Base-by-base conservation (phyloP, 2,113 vertebrate species). In the Amazona guildingii region DNA sequence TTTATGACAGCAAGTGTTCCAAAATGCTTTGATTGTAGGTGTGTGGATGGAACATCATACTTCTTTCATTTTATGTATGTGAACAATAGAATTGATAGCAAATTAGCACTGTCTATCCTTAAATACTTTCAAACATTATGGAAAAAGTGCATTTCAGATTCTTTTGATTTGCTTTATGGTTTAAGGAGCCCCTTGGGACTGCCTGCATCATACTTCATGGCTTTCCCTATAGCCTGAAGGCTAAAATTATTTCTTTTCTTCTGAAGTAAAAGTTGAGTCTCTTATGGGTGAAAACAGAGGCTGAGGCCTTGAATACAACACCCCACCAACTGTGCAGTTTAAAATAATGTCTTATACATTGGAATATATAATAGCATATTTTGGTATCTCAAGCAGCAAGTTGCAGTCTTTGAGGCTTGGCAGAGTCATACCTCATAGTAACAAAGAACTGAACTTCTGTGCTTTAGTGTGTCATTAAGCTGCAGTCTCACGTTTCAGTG, bases 401-500 rank as follows among this genome's bases (percentile, higher is more conserved):
- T 69, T 80, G 31, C 41, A 70, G 64, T 37, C 49, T 86, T 80
- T 1, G 2, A 31, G 88, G 49, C 46, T 83, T 93, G 86, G 64
- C 83, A 77, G 83, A 70, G 33, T 39, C 17, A 2, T 86, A 17
- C 88, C 66, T 96, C 75, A 69, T 25, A 16, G 63, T 48, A 91
- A 81, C 72, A 82, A 51, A 89, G 74, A 69, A 84, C 24, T 77
- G 79, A 84, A 83, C 59, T 87, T 83, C n/a, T 59, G 37, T 35
- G 41, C 72, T 85, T 95, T 69, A 93, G 68, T 63, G 75, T 83
- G 69, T 44, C 57, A 51, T 93, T 92, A 76, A 73, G 76, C 52
- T 88, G 69, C 52, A 68, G 46, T 75, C 84, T 95, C 86, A 76
- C 16, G 8, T 94, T 94, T 67, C 90, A 81, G 54, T 79, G 92